phyloP scores from a whole-genome alignment of 2,797 vertebrate species.

The Bucorvus abyssinicus region DNA sequence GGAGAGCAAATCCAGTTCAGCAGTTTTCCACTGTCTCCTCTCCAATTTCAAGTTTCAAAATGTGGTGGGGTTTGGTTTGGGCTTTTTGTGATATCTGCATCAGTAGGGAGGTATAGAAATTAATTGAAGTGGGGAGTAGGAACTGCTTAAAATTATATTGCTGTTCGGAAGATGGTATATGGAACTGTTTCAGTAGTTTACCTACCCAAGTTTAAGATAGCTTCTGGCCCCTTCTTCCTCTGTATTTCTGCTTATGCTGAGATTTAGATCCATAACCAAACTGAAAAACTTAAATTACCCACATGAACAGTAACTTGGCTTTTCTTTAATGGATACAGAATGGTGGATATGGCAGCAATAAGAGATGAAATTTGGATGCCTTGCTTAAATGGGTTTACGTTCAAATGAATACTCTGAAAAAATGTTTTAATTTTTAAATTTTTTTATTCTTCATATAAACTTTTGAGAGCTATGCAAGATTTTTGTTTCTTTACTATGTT shows the following conservation, averaged over 20 bases:
- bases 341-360: not conserved
- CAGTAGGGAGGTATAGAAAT: not conserved
- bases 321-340: not conserved
- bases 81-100: not conserved
- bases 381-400: not conserved
- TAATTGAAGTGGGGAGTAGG: not conserved
- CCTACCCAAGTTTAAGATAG: not conserved
- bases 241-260: not conserved
- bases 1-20: not conserved
- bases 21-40: not conserved
- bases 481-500: not conserved
- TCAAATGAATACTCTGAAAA: not conserved
- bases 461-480: not conserved
- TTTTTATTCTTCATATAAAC: not conserved
- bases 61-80: not conserved
- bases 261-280: not conserved
- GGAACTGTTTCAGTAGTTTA: not conserved
- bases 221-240: not conserved
- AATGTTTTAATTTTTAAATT: not conserved
- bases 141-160: not conserved
- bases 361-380: not conserved
- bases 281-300: not conserved
- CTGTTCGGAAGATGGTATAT: not conserved
- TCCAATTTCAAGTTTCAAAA: not conserved
- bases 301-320: not conserved